These are phyloP conservation scores for Acanthopleura granulata DNA, from an alignment of 2,888 invertebrate species.

Conservation along the genomic window DNA sequence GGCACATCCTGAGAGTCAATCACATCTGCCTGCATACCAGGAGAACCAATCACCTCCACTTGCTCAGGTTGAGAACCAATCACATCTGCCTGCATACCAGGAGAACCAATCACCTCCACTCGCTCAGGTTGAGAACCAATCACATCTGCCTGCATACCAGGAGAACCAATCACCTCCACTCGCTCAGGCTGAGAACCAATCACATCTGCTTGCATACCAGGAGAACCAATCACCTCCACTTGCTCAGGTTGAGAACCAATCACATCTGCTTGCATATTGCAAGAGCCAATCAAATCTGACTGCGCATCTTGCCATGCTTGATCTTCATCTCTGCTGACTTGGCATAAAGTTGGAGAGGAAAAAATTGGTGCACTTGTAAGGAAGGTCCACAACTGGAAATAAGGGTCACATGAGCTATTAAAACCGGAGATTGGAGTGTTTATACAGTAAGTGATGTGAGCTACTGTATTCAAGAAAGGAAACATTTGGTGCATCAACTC, in stretches of 20 bases:
- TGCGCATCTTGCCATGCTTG: not conserved
- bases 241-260: not conserved
- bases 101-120: conserved; percentile 8
- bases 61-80: conserved; percentile 20
- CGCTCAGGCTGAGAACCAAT: not conserved
- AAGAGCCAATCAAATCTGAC: too few relatives aligned
- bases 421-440: too few relatives aligned
- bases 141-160: not conserved
- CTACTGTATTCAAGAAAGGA: too few relatives aligned
- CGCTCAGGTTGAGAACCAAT: conserved; percentile 21
- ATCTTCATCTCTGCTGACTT: not conserved
- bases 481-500: too few relatives aligned
- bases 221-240: too few relatives aligned
- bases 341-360: conserved; percentile 75
- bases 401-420: too few relatives aligned
- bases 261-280: too few relatives aligned
- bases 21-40: too few relatives aligned
- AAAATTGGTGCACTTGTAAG: conserved; percentile 79
- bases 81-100: not conserved
- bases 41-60: conserved; percentile 8
- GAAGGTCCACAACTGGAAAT: conserved; percentile 76
- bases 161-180: not conserved
- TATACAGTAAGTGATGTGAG: too few relatives aligned
- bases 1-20: conserved; percentile 24
- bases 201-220: not conserved